Evolutionary conservation across 30 jellyfish, hydroid and myxozoan species (phyloP).

Genomic region (Hydractinia symbiolongicarpus): DNA sequence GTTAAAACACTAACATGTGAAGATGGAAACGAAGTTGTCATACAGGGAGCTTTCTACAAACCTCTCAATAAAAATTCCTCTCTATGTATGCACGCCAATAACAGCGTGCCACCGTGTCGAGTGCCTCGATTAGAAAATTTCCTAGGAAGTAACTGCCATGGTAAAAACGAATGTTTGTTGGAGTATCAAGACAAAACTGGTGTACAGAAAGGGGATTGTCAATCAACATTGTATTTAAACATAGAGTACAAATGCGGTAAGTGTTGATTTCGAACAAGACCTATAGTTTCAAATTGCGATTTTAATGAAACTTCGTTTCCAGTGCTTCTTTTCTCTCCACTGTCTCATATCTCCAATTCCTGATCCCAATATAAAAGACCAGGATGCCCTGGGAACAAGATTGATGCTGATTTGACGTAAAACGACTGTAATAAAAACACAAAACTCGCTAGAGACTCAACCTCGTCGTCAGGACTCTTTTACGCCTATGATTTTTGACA

Average conservation of each 20-base stretch:
- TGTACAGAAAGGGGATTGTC: not conserved
- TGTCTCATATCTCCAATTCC: too few relatives aligned
- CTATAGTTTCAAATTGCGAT: not conserved
- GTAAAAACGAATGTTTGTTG: constrained; percentile 10
- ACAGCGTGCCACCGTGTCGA: not conserved
- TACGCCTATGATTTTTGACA: too few relatives aligned
- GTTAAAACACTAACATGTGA: not conserved
- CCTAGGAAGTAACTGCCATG: not conserved
- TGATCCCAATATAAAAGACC: too few relatives aligned
- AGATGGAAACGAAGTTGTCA: not conserved
- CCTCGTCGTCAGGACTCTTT: too few relatives aligned
- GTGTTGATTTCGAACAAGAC: not conserved
- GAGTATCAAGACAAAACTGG: constrained; percentile 8
- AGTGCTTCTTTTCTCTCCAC: too few relatives aligned
- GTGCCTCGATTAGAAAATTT: not conserved
- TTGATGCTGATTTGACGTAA: too few relatives aligned
- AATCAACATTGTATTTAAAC: constrained; percentile 15
- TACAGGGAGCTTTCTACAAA: constrained; percentile 1
- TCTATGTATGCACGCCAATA: constrained; percentile 14
- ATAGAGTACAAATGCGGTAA: constrained; percentile 16
- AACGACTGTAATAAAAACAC: too few relatives aligned
- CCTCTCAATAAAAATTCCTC: not conserved
- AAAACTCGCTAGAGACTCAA: too few relatives aligned
- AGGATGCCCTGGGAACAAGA: too few relatives aligned
- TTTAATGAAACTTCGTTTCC: not conserved